These are phyloP conservation scores for Peucedramus taeniatus DNA, from an alignment of 2,113 vertebrate genomes.

Conservation along the genomic window DNA sequence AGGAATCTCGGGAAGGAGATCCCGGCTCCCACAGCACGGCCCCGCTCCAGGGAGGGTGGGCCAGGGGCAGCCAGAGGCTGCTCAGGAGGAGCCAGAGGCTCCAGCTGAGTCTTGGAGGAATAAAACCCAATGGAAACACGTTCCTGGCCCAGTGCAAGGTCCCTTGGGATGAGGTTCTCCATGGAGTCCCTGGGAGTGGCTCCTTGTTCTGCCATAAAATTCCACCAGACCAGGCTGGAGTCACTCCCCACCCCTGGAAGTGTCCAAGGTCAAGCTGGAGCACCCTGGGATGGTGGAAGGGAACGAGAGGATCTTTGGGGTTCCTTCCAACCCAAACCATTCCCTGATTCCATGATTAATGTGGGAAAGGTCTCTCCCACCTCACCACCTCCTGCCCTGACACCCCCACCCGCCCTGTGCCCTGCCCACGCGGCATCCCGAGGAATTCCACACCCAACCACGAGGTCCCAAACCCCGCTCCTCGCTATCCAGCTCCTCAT, in stretches of 20 bases:
- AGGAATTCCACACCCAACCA: not conserved
- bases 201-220: not conserved
- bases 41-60: not conserved
- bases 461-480: not conserved
- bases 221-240: not conserved
- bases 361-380: not conserved
- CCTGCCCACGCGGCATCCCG: fast-evolving
- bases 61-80: not conserved
- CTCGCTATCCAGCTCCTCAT: not conserved
- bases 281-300: not conserved
- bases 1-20: not conserved
- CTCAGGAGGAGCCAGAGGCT: not conserved
- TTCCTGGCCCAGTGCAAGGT: not conserved
- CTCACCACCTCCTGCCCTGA: not conserved
- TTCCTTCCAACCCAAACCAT: not conserved
- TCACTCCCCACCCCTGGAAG: not conserved
- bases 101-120: not conserved
- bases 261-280: not conserved
- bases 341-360: fast-evolving
- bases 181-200: fast-evolving
- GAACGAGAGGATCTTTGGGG: not conserved
- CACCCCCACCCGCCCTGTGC: fast-evolving
- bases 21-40: not conserved
- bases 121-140: not conserved
- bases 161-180: not conserved